Conservation (phyloP, 2,113 vertebrate genomes). For the Turdus rufiventris region DNA sequence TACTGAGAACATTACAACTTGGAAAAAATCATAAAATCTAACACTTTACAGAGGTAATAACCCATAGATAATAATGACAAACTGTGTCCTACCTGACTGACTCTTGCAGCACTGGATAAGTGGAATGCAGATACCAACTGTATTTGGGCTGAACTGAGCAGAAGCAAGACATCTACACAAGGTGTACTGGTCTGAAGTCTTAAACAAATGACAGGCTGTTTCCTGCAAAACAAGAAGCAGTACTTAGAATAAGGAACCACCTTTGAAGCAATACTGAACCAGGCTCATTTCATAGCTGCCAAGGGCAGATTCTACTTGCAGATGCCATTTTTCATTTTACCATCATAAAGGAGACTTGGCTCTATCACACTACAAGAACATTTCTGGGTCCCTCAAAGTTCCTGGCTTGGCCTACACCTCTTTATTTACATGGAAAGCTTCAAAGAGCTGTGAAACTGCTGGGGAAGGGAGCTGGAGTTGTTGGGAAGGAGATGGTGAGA, state of each 20-base stretch:
- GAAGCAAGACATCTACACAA: neutral
- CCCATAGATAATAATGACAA: neutral
- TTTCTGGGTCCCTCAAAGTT: neutral
- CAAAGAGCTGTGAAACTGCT: neutral
- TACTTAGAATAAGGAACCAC: neutral
- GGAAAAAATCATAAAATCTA: neutral
- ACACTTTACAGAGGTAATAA: neutral
- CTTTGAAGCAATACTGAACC: neutral
- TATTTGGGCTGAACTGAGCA: neutral
- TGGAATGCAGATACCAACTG: neutral
- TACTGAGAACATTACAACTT: neutral
- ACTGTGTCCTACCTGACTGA: neutral
- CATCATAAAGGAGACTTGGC: neutral
- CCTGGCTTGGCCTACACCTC: neutral
- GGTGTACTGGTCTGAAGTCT: neutral
- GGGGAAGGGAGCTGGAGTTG: neutral
- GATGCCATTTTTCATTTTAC: neutral
- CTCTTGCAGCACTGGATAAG: neutral
- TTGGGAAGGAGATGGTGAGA: neutral
- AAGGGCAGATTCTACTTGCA: neutral
- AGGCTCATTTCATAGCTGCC: fast-evolving
- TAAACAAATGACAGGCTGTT: neutral
- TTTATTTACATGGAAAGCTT: neutral
- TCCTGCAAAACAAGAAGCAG: neutral
- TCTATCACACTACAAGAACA: neutral